Percentiles rank a stretch among this genome's conserved stretches.
Evolutionary conservation across 2,113 vertebrate genomes (phyloP).

Genomic region (Petaurus breviceps): DNA sequence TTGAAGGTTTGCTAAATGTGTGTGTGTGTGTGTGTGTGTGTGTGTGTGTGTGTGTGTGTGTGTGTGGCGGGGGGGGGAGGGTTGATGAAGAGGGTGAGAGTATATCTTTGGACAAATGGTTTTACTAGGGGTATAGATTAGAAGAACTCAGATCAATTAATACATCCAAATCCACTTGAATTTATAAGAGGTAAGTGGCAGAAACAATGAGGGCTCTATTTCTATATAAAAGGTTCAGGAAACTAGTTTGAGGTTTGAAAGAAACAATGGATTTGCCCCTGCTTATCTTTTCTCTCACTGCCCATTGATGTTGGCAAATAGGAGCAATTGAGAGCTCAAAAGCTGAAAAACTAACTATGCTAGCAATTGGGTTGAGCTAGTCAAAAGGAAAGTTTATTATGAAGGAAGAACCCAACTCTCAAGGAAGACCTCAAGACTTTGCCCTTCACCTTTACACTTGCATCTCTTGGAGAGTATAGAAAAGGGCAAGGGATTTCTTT

Average conservation of each 20-base stretch:
- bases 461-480: background rate
- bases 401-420: background rate
- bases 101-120: background rate
- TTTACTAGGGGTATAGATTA: background rate
- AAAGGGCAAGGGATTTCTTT: background rate
- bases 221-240: background rate
- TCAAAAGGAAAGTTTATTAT: background rate
- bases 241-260: background rate
- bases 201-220: background rate
- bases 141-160: background rate
- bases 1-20: slow-evolving; percentile 9
- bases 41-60: too few species aligned
- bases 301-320: background rate
- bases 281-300: background rate
- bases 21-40: too few species aligned
- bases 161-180: background rate
- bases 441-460: background rate
- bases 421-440: background rate
- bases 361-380: background rate
- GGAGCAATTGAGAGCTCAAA: background rate
- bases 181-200: background rate
- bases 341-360: background rate
- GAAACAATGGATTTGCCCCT: background rate
- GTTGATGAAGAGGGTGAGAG: background rate
- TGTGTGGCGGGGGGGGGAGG: too few species aligned